phyloP scores from a whole-genome alignment of 2,888 invertebrate genomes.

The Creontiades dilutus region DNA sequence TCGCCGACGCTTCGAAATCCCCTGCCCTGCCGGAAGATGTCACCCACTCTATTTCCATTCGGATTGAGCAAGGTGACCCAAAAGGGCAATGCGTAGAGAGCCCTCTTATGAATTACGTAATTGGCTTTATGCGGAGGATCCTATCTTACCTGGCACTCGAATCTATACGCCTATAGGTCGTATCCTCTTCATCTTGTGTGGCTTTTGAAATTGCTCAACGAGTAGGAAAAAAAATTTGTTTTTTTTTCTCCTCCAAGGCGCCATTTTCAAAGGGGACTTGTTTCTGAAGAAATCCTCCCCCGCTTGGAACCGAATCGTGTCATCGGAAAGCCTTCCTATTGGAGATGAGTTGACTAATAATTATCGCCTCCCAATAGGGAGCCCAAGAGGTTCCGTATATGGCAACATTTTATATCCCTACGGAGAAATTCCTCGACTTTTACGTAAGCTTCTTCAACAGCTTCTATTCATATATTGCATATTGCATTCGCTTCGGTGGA shows the following conservation, averaged over 20 bases:
- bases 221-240: background rate
- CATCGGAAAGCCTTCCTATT: conserved; percentile 27
- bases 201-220: conserved; percentile 35
- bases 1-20: background rate
- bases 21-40: conserved; percentile 54
- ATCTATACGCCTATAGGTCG: conserved; percentile 35
- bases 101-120: conserved; percentile 58
- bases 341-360: conserved; percentile 22
- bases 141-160: conserved; percentile 20
- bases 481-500: background rate
- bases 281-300: conserved; percentile 44
- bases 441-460: background rate
- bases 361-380: conserved; percentile 15
- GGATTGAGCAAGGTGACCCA: conserved; percentile 60
- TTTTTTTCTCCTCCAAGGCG: background rate
- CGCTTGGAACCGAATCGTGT: conserved; percentile 17
- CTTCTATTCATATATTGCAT: background rate
- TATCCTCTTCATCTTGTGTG: conserved; percentile 29
- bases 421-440: conserved; percentile 23
- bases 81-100: conserved; percentile 61
- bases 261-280: conserved; percentile 59
- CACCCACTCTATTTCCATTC: conserved; percentile 29
- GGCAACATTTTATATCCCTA: conserved; percentile 28
- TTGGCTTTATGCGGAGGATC: conserved; percentile 51
- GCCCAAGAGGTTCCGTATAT: conserved; percentile 15